Conservation (phyloP, 2,888 invertebrate genomes). For the Chorisops tibialis region DNA sequence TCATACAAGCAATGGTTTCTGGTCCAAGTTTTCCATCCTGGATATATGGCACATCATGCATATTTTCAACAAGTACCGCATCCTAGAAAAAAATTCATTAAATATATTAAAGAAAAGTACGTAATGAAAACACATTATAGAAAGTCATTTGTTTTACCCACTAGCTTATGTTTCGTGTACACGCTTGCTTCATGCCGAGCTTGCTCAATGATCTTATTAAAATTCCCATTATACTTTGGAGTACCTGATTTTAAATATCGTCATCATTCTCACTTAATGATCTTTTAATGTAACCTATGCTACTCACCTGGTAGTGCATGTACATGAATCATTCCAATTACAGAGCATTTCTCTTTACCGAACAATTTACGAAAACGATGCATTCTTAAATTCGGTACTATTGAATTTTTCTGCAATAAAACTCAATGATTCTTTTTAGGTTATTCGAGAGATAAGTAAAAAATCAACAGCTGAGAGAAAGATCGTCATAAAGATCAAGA, state of each 20-base stretch:
- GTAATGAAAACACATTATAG: not conserved
- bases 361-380: conserved; percentile 53
- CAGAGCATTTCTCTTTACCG: conserved; percentile 50
- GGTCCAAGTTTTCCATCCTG: conserved; percentile 59
- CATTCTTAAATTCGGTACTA: conserved; percentile 45
- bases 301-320: conserved; percentile 64
- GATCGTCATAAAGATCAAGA: too few relatives aligned
- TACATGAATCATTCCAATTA: conserved; percentile 72
- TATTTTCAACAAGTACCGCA: conserved; percentile 71
- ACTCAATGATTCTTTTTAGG: too few relatives aligned
- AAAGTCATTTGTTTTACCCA: conserved; percentile 38
- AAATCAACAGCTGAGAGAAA: too few relatives aligned
- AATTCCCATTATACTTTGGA: conserved; percentile 56
- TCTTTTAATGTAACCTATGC: not conserved
- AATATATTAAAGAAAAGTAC: conserved; percentile 29
- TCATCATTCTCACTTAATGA: not conserved
- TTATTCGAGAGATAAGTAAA: too few relatives aligned
- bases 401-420: too few relatives aligned
- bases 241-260: conserved; percentile 52
- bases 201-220: conserved; percentile 57
- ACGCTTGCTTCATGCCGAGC: conserved; percentile 61
- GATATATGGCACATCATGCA: conserved; percentile 74
- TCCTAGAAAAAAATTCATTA: conserved; percentile 54
- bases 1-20: conserved; percentile 68
- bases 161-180: conserved; percentile 59